Evolutionary conservation across 2,113 vertebrate species (phyloP).

Genomic region (Paraplagusia blochii): DNA sequence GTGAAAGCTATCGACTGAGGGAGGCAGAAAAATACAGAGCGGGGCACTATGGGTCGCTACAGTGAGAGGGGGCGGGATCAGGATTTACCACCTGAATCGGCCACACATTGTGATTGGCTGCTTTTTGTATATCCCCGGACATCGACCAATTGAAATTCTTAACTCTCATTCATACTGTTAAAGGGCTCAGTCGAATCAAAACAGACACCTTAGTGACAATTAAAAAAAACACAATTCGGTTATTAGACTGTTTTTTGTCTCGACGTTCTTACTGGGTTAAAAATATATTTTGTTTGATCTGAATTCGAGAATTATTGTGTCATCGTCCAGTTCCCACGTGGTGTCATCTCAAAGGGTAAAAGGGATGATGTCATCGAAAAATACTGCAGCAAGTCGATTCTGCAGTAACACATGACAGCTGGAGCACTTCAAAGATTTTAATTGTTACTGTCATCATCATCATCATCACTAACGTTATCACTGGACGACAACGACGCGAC

Average conservation of each 20-base stretch:
- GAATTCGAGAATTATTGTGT: conserved; percentile 26
- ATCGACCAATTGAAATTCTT: conserved; percentile 62
- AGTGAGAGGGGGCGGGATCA: conserved; percentile 66
- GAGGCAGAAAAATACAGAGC: conserved; percentile 50
- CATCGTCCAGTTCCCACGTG: conserved; percentile 49
- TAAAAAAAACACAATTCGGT: conserved; percentile 7
- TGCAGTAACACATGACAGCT: conserved; percentile 65
- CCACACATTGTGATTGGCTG: conserved; percentile 65
- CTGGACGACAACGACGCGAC: not conserved
- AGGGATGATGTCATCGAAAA: conserved; percentile 77
- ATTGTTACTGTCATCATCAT: conserved; percentile 1
- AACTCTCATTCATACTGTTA: conserved; percentile 66
- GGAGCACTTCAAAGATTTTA: conserved; percentile 15
- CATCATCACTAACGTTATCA: conserved; percentile 4
- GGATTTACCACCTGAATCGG: conserved; percentile 76
- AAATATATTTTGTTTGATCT: conserved; percentile 2
- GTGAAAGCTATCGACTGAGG: conserved; percentile 54
- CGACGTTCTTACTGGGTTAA: conserved; percentile 1
- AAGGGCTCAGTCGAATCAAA: conserved; percentile 57
- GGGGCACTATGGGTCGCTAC: conserved; percentile 54
- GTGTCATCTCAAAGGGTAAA: conserved; percentile 45
- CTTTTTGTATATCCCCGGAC: conserved; percentile 40
- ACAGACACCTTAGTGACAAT: conserved; percentile 31
- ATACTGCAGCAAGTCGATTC: conserved; percentile 68
- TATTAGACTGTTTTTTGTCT: not conserved